A percentile compares a stretch with the other conserved stretches of the same genome.
These are phyloP conservation scores for Glomeris maerens DNA, from an alignment of 1,140 invertebrate species.

Conservation along the genomic window DNA sequence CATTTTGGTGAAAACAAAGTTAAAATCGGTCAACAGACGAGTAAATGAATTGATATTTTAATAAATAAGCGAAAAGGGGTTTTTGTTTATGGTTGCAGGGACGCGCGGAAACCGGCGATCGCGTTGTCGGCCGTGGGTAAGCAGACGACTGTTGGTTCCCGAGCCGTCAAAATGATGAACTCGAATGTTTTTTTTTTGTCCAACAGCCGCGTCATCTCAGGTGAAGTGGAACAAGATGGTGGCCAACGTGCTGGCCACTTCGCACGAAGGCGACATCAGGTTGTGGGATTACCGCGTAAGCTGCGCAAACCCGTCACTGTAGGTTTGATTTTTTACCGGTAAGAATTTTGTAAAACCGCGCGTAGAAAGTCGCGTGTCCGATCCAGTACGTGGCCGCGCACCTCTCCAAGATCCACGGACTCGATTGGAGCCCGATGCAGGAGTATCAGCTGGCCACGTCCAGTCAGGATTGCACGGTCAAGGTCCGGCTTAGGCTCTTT, in stretches of 20 bases:
- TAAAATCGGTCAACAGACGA: neutral
- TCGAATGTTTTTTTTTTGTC: conserved; percentile 2
- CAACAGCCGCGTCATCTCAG: conserved; percentile 73
- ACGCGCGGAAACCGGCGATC: conserved; percentile 58
- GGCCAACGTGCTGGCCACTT: conserved; percentile 69
- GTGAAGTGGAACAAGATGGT: conserved; percentile 84
- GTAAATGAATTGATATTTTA: neutral
- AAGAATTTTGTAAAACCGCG: neutral
- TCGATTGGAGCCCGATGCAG: conserved; percentile 79
- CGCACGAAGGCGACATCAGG: conserved; percentile 87
- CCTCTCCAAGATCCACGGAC: conserved; percentile 77
- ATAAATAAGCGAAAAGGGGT: neutral
- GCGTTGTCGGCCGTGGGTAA: conserved; percentile 64
- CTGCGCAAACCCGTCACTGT: neutral
- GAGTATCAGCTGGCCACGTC: conserved; percentile 79
- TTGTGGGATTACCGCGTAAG: conserved; percentile 75
- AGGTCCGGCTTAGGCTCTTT: conserved; percentile 27
- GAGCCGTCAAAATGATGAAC: neutral
- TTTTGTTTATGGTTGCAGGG: conserved; percentile 34
- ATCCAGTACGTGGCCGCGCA: conserved; percentile 87
- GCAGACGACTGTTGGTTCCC: conserved; percentile 15
- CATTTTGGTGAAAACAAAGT: neutral
- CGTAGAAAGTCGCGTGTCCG: conserved; percentile 58
- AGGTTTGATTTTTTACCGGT: neutral
- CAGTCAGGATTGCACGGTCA: conserved; percentile 86